Percentiles rank a stretch among this genome's conserved stretches.
phyloP scores from a whole-genome alignment of 2,797 vertebrate genomes.

The Philypnodon macrostomus region DNA sequence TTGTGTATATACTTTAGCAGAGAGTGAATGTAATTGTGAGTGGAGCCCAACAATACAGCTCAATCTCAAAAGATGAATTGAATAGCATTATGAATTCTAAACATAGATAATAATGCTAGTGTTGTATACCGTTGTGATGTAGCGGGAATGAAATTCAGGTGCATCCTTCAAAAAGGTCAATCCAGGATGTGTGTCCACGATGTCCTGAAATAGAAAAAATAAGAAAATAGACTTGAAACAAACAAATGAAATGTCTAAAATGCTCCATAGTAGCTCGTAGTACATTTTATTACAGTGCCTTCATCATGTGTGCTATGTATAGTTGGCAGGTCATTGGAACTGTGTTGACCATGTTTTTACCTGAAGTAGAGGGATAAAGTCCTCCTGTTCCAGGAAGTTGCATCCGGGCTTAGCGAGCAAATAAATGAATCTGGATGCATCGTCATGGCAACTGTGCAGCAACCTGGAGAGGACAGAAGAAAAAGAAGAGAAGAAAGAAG shows the following conservation, averaged over 20 bases:
- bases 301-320: background rate
- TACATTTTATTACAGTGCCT: background rate
- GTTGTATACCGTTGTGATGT: slow-evolving; percentile 97
- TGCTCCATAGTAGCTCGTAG: background rate
- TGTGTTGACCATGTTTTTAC: slow-evolving; percentile 57
- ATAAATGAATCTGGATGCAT: slow-evolving; percentile 89
- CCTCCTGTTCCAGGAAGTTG: slow-evolving; percentile 90
- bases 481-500: background rate
- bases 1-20: no score
- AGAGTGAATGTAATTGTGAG: no score
- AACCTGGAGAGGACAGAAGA: slow-evolving; percentile 67
- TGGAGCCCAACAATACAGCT: no score
- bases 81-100: no score
- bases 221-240: background rate
- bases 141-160: slow-evolving; percentile 98
- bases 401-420: slow-evolving; percentile 89
- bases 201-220: slow-evolving; percentile 79
- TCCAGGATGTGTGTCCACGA: slow-evolving; percentile 96
- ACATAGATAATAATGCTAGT: no score
- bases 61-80: no score
- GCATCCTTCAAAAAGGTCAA: slow-evolving; percentile 98
- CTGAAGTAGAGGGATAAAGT: slow-evolving; percentile 96
- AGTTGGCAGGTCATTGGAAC: background rate
- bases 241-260: background rate
- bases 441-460: slow-evolving; percentile 89